Percentiles rank a stretch among this genome's conserved stretches.
Evolutionary conservation across 2,113 vertebrate species (phyloP).

Genomic region (Saccopteryx bilineata): DNA sequence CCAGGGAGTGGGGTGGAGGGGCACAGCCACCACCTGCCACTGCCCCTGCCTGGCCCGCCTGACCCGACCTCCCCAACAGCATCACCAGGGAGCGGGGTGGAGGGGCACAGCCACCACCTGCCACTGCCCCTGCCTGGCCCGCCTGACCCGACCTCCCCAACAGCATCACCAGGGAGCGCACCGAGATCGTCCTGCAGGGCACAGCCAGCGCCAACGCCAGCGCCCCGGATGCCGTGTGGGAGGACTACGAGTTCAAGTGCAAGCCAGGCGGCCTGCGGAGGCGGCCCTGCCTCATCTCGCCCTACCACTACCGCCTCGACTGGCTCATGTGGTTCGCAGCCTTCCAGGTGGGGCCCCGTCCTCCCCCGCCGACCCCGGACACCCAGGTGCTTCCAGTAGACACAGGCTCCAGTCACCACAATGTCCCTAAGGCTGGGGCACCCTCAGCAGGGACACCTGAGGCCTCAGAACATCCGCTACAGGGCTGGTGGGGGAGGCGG

Average conservation of each 20-base stretch:
- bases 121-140: accelerated
- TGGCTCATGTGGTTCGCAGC: conserved; percentile 99
- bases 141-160: neutral
- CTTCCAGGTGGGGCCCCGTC: conserved; percentile 92
- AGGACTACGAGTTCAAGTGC: conserved; percentile 97
- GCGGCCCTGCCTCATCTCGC: conserved; percentile 93
- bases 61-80: too few species aligned
- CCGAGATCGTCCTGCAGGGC: conserved; percentile 96
- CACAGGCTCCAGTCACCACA: neutral
- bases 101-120: accelerated
- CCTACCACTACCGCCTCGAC: conserved; percentile 97
- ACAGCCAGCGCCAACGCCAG: conserved; percentile 92
- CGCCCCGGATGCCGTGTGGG: conserved; percentile 91
- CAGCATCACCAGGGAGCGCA: conserved; percentile 97
- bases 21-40: too few species aligned
- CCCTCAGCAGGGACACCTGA: too few species aligned
- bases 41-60: too few species aligned
- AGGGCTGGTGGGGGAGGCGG: neutral
- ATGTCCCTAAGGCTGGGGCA: neutral
- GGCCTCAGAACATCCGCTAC: too few species aligned
- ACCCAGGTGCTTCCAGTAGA: neutral
- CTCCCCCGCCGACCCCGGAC: neutral
- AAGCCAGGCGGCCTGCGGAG: conserved; percentile 92
- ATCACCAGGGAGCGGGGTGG: neutral
- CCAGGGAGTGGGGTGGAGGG: too few species aligned